Evolutionary conservation across 2,113 vertebrate genomes (phyloP), one percentile per base, ranked within the genome.

Genomic region (Leptobrachium leishanense): DNA sequence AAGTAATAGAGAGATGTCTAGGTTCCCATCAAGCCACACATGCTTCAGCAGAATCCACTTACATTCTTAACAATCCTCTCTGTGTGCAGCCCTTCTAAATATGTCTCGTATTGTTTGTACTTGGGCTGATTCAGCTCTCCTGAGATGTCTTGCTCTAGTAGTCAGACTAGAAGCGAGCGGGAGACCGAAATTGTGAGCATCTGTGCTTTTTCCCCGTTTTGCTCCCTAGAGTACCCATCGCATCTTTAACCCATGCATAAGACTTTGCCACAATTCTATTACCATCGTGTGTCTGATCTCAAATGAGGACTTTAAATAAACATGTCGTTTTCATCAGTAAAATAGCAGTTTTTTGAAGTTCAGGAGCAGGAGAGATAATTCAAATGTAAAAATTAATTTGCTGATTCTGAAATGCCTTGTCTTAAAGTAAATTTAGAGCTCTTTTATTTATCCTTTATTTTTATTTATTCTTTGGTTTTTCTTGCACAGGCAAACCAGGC

Each of bases 21-120:
- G 50, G 62, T 73, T 77, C 42, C 62, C 69, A 79, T 72, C 62
- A 67, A 67, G 67, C 62, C 57, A 20, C 67, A 67, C 62, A 79
- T 72, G 77, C 77, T 72, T 72, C 69, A 79, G 77, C 77, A 79
- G 39, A 79, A 79, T 55, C 77, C 70, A 74, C 70, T 80, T 74
- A 80, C 70, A 59, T 74, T 74, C 46, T 67, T 80, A 80, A 67
- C 70, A 80, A 67, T 74, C 63, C 71, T 80, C 59, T 72, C 70
- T 74, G 59, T 44, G 63, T 59, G 77, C 42, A 67, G 10, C 11
- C 70, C 70, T 12, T 11, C 41, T 44, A 43, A 73, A 73, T 67
- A 66, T 10, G 62, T 15, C 70, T 80, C 5, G 1, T 55, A 74
- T 73, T 20, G 62, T 63, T 55, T 55, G n/a, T 74, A 74, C 31